Conservation (phyloP, 2,888 invertebrate species). For the Thysanoteuthis rhombus region DNA sequence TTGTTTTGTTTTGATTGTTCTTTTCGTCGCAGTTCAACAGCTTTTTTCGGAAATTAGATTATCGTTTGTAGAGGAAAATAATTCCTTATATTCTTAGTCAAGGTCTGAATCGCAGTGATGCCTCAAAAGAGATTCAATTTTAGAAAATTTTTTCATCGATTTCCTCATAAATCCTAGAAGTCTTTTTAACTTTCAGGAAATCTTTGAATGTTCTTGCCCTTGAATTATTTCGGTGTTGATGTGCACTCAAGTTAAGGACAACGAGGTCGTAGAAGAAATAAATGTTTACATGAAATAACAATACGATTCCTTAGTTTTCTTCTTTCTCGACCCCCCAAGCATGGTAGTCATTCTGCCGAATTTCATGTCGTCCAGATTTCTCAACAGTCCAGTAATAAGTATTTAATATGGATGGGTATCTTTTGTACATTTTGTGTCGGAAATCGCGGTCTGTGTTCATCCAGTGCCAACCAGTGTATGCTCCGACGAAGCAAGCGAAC, state of each 20-base stretch:
- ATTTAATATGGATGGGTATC: neutral
- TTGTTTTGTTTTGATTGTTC: too few species aligned
- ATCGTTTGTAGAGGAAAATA: too few species aligned
- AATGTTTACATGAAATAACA: neutral
- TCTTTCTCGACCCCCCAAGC: neutral
- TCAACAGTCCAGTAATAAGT: neutral
- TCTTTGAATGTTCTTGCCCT: neutral
- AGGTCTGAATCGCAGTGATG: too few species aligned
- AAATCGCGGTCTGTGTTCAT: neutral
- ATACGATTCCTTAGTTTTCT: neutral
- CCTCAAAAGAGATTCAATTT: too few species aligned
- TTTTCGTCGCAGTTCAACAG: too few species aligned
- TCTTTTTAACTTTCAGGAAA: neutral
- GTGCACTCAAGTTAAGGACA: too few species aligned
- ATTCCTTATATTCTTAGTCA: too few species aligned
- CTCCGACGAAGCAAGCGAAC: neutral
- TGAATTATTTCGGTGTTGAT: neutral
- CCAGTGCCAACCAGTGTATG: neutral
- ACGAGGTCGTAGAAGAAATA: neutral
- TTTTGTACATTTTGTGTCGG: neutral
- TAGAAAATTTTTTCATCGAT: too few species aligned
- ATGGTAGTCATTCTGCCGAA: neutral
- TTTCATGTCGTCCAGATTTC: neutral
- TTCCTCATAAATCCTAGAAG: too few species aligned
- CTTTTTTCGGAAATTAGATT: too few species aligned